Evolutionary conservation across 2,888 invertebrate genomes (phyloP).

Genomic region (Monopis laevigella): DNA sequence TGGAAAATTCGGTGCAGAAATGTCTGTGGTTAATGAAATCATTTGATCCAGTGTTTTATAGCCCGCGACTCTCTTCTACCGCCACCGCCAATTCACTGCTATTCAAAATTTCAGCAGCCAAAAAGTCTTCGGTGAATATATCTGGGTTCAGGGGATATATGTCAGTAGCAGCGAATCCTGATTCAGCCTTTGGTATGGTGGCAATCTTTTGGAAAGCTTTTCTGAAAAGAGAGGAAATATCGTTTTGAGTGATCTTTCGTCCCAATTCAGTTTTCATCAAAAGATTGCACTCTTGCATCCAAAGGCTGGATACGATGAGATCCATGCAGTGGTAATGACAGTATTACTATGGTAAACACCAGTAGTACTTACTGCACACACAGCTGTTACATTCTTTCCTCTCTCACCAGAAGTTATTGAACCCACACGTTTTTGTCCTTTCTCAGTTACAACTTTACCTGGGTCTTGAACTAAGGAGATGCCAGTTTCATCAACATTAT

Average conservation of each 20-base stretch:
- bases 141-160: neutral
- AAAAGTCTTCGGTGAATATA: neutral
- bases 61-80: neutral
- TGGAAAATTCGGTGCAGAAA: neutral
- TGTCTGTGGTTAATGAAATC: neutral
- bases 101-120: neutral
- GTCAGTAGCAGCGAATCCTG: neutral
- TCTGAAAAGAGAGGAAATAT: slow-evolving; percentile 10
- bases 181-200: neutral
- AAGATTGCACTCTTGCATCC: slow-evolving; percentile 17
- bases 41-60: neutral
- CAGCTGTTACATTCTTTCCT: too few relatives aligned
- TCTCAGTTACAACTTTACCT: too few relatives aligned
- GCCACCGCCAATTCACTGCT: neutral
- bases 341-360: slow-evolving; percentile 7
- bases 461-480: slow-evolving; percentile 1
- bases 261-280: slow-evolving; percentile 8
- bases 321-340: slow-evolving; percentile 23
- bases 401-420: too few relatives aligned
- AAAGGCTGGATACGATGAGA: slow-evolving; percentile 24
- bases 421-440: too few relatives aligned
- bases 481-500: slow-evolving; percentile 16
- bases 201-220: neutral
- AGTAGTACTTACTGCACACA: neutral
- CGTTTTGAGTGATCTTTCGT: slow-evolving; percentile 13